Conservation (phyloP, 1,140 invertebrate genomes). For the Brachionus calyciflorus region DNA sequence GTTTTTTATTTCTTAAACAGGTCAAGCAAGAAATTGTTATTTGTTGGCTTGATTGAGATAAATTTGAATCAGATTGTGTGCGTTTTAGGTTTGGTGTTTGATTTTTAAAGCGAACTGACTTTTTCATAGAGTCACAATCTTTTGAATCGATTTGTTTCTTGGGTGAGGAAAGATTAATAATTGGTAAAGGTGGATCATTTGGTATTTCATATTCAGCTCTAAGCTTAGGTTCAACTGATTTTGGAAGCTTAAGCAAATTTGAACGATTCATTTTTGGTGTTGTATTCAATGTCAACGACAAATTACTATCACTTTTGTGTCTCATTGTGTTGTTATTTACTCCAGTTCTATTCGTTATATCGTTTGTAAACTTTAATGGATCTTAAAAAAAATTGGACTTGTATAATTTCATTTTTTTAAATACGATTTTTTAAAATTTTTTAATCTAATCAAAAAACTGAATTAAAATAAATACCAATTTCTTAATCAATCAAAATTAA, state of each 20-base stretch:
- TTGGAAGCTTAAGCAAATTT: not conserved
- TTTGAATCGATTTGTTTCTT: not conserved
- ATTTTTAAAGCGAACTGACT: slow-evolving; percentile 7
- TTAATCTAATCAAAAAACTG: no score
- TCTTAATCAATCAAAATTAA: no score
- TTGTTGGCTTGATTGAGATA: not conserved
- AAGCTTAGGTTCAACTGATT: not conserved
- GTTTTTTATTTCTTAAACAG: not conserved
- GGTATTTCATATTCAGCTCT: no score
- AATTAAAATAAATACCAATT: no score
- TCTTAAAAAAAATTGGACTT: not conserved
- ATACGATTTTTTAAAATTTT: no score
- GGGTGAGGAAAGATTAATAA: not conserved
- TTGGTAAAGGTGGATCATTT: not conserved
- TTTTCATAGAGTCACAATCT: no score
- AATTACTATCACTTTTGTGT: slow-evolving; percentile 27
- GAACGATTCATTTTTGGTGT: not conserved
- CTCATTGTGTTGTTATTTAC: slow-evolving; percentile 6
- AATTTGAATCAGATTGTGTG: slow-evolving; percentile 5
- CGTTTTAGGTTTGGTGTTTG: not conserved
- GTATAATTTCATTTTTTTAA: no score
- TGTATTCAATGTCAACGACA: not conserved
- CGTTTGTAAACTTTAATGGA: slow-evolving; percentile 11
- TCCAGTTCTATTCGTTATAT: not conserved
- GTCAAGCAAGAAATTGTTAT: not conserved